Conservation (phyloP, 1,140 invertebrate genomes). For the Magallana angulata region DNA sequence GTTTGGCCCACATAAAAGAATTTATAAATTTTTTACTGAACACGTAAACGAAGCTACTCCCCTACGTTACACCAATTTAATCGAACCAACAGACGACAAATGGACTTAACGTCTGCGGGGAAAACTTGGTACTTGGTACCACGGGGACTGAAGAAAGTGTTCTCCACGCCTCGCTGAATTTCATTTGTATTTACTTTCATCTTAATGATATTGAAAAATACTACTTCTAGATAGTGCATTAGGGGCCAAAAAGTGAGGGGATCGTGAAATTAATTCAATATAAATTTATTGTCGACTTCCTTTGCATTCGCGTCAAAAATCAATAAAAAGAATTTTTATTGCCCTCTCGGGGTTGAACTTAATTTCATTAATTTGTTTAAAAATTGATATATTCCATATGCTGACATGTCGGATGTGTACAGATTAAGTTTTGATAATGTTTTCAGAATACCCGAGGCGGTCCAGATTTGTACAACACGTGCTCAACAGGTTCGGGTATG, state of each 20-base stretch:
- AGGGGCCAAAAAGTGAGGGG: slow-evolving; percentile 26
- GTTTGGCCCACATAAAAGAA: slow-evolving; percentile 22
- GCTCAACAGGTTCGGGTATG: slow-evolving; percentile 40
- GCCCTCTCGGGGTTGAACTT: slow-evolving; percentile 22
- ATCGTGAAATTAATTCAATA: slow-evolving; percentile 35
- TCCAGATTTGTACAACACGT: slow-evolving; percentile 18
- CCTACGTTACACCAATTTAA: slow-evolving; percentile 26
- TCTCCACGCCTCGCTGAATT: slow-evolving; percentile 9
- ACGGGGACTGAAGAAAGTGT: slow-evolving; percentile 4
- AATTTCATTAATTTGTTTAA: slow-evolving; percentile 39
- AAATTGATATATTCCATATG: slow-evolving; percentile 37
- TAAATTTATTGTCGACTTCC: slow-evolving; percentile 31
- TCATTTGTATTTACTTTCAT: slow-evolving; percentile 36
- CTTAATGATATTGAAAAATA: slow-evolving; percentile 38
- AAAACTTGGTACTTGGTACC: slow-evolving; percentile 13
- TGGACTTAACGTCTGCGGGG: slow-evolving; percentile 15
- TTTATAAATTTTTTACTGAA: slow-evolving; percentile 17
- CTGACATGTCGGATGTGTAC: background rate
- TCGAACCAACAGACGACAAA: slow-evolving; percentile 16
- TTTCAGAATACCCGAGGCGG: background rate
- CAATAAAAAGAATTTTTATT: slow-evolving; percentile 23
- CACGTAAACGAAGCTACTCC: slow-evolving; percentile 5
- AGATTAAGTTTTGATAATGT: slow-evolving; percentile 21
- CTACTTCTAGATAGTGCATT: slow-evolving; percentile 25
- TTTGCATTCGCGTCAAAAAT: slow-evolving; percentile 33